Evolutionary conservation across 2,113 vertebrate species (phyloP), one percentile per base, ranked within the genome.

Genomic region (Ranitomeya variabilis): DNA sequence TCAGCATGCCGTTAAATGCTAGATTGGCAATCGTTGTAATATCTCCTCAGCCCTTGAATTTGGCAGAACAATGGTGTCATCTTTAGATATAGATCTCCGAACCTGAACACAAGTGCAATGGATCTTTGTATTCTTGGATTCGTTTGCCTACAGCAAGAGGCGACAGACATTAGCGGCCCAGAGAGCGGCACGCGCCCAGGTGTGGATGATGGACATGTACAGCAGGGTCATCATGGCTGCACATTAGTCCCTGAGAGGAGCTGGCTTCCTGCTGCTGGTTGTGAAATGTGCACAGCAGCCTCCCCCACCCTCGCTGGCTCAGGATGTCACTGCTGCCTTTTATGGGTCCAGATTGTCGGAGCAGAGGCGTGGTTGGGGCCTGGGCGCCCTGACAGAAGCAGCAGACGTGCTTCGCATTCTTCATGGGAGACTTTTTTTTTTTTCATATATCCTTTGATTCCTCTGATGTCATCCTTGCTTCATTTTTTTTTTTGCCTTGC

Each of bases 301-400:
- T 74, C 87, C 87, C 87, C 79, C 66, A 71, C 87, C 80, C 54
- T 64, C 13, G 26, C 87, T 78, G 26, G 67, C 80, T 83, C 87
- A 88, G 87, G 87, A 88, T 83, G 79, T 88, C 55, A 88, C 79
- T 83, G 67, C 87, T 76, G 87, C 80, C 87, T 83, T 88, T 82
- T 88, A 83, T 83, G 79, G 87, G 80, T 83, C 81, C 87, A 88
- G 59, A 87, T 71, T 66, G 86, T 76, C 31, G 21, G 77, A 55
- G 78, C 64, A 82, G 55, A 88, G 87, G 87, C 87, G 87, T 82
- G 87, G 78, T 21, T 14, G 31, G 19, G 80, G 87, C 87, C 64
- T 87, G 86, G 51, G 77, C 86, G 66, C 77, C 60, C 62, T 81
- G 80, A 81, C 69, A 88, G 64, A 73, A 79, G 80, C 80, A 60